A percentile compares a stretch with the other conserved stretches of the same genome.
Conservation (phyloP, 2,888 invertebrate genomes). For the Drosophila macrospina region DNA sequence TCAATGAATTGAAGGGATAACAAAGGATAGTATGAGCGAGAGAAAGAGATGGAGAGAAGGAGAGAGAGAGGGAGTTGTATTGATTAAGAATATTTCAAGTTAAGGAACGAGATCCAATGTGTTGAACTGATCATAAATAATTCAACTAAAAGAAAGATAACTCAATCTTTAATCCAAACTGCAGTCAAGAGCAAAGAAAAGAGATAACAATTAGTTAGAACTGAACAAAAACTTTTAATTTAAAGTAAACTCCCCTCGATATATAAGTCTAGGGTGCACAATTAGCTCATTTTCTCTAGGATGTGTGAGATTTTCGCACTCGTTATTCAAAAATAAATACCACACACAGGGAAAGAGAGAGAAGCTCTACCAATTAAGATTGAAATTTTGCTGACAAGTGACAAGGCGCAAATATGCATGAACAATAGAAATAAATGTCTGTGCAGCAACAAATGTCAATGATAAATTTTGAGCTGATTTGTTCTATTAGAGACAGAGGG, state of each 20-base stretch:
- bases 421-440: conserved; percentile 24
- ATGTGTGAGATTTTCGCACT: conserved; percentile 7
- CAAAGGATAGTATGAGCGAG: too few relatives aligned
- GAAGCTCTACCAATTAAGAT: conserved; percentile 31
- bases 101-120: background rate
- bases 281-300: background rate
- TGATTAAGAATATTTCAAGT: too few relatives aligned
- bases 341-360: conserved; percentile 9
- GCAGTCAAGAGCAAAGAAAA: too few relatives aligned
- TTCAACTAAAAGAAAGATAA: background rate
- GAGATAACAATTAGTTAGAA: too few relatives aligned
- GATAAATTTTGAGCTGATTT: conserved; percentile 19
- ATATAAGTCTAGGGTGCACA: too few relatives aligned
- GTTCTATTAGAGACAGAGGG: background rate
- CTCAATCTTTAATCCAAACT: too few relatives aligned
- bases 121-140: background rate
- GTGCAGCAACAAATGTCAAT: conserved; percentile 2
- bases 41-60: too few relatives aligned
- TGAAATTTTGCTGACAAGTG: conserved; percentile 30
- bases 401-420: conserved; percentile 30
- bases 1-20: too few relatives aligned
- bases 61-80: too few relatives aligned
- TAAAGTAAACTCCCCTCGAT: too few relatives aligned
- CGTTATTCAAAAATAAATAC: conserved; percentile 22
- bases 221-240: too few relatives aligned